phyloP scores from a whole-genome alignment of 64 coral and sea anemone genomes.

The Porites australiensis region DNA sequence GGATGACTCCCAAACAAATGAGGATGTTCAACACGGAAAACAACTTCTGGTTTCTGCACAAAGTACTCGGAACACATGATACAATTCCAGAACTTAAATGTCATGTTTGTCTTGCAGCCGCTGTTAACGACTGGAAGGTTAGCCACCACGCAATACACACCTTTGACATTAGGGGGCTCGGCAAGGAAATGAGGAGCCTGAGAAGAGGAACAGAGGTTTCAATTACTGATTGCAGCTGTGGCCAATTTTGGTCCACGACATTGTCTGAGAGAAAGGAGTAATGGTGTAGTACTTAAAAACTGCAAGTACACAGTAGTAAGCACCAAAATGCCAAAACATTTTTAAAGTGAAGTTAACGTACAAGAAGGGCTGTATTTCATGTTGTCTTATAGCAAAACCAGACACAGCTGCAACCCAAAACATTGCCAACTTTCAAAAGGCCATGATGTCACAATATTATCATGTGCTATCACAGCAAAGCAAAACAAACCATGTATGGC shows the following conservation, averaged over 20 bases:
- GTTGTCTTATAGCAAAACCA: neutral
- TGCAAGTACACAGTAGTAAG: neutral
- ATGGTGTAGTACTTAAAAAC: neutral
- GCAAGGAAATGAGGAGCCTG: slow-evolving; percentile 82
- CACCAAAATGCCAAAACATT: too few relatives aligned
- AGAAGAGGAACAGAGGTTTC: slow-evolving; percentile 95
- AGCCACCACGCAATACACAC: slow-evolving; percentile 91
- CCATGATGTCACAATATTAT: neutral
- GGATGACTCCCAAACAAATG: slow-evolving; percentile 87
- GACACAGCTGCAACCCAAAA: slow-evolving; percentile 33
- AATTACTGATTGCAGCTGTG: slow-evolving; percentile 46
- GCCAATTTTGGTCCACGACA: neutral
- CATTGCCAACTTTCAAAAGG: slow-evolving; percentile 22
- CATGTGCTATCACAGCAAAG: neutral
- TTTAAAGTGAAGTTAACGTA: too few relatives aligned
- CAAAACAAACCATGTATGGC: slow-evolving; percentile 44
- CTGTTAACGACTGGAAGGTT: slow-evolving; percentile 75
- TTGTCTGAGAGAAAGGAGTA: neutral
- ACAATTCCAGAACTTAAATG: slow-evolving; percentile 98
- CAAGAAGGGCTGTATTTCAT: too few relatives aligned
- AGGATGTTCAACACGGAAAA: slow-evolving; percentile 87
- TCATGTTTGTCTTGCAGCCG: slow-evolving; percentile 76
- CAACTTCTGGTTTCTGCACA: slow-evolving; percentile 89
- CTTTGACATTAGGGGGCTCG: slow-evolving; percentile 69
- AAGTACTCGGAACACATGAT: slow-evolving; percentile 95